These are phyloP conservation scores for Eudyptes chrysolophus DNA, from an alignment of 2,113 vertebrate species.

Conservation along the genomic window DNA sequence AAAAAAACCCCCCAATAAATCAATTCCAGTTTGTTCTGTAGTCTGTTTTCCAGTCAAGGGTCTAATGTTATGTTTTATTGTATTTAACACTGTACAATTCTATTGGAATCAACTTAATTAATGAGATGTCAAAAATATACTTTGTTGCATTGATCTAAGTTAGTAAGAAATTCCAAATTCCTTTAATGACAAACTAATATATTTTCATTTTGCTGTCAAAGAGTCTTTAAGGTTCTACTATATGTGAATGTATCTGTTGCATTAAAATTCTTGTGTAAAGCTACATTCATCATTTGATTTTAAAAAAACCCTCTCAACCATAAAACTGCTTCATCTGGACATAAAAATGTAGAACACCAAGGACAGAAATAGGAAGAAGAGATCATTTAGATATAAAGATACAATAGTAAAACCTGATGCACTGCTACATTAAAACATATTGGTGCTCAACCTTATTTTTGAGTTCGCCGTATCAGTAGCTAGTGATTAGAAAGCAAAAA, in stretches of 20 bases:
- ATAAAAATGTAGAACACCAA: background rate
- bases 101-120: constrained; percentile 43
- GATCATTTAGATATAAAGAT: constrained; percentile 4
- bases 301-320: constrained; percentile 7
- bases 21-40: background rate
- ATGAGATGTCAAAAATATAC: constrained; percentile 44
- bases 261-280: constrained; percentile 33
- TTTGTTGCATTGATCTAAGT: constrained; percentile 72
- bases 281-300: constrained; percentile 19
- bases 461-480: background rate
- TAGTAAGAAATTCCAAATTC: constrained; percentile 55
- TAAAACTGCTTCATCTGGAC: background rate
- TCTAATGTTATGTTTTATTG: background rate
- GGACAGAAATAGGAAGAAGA: background rate
- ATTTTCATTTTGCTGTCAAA: constrained; percentile 37
- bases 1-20: background rate
- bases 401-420: background rate
- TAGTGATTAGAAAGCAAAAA: background rate
- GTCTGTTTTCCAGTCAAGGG: background rate
- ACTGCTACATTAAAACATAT: background rate
- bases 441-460: background rate
- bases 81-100: background rate
- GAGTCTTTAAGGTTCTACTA: background rate
- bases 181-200: constrained; percentile 29
- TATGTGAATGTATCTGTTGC: constrained; percentile 31